A percentile compares a stretch with the other conserved stretches of the same genome.
Evolutionary conservation across 2,888 invertebrate genomes (phyloP).

Genomic region (Unio delphinus): DNA sequence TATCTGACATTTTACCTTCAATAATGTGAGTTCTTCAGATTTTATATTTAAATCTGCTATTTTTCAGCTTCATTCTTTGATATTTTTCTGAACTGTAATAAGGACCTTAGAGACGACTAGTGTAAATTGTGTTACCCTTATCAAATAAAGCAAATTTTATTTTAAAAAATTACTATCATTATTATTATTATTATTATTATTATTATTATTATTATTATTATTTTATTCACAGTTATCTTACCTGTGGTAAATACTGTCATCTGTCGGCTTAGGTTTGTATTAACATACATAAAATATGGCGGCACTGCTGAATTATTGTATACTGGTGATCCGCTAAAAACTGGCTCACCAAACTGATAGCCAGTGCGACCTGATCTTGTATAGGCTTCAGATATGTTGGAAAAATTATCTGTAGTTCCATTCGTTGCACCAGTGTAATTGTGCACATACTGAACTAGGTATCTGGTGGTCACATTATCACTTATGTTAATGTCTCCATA

Average conservation of each 20-base stretch:
- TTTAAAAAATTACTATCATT: no score
- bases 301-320: constrained; percentile 29
- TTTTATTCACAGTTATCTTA: constrained; percentile 12
- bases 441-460: constrained; percentile 47
- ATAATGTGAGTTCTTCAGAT: no score
- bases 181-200: no score
- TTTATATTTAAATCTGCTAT: no score
- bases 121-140: no score
- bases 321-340: constrained; percentile 53
- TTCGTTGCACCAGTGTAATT: constrained; percentile 20
- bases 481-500: constrained; percentile 46
- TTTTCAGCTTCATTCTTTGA: no score
- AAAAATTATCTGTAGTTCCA: constrained; percentile 43
- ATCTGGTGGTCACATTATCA: constrained; percentile 50
- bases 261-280: constrained; percentile 44
- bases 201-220: no score
- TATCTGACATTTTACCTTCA: no score
- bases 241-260: constrained; percentile 58
- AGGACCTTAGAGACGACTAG: no score
- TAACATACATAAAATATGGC: constrained; percentile 38
- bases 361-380: constrained; percentile 58
- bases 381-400: constrained; percentile 32
- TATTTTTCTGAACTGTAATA: no score
- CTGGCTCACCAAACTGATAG: constrained; percentile 51
- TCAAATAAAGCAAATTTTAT: no score